Base-by-base conservation (phyloP, 2,797 vertebrate species). In the Prionace glauca region DNA sequence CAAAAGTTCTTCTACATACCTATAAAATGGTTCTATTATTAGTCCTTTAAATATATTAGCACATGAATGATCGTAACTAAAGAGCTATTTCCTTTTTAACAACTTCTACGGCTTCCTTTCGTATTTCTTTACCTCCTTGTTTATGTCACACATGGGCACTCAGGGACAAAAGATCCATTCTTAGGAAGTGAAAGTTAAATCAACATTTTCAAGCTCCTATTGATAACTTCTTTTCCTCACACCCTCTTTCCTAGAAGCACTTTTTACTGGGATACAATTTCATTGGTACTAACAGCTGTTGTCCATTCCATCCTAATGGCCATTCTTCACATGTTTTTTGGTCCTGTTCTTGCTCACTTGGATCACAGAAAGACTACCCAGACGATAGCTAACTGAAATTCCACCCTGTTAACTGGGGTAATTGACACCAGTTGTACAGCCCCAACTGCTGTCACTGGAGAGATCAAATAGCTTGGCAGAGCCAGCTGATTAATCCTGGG, bases 21-120 rank as follows among this genome's bases (percentile, higher is more conserved):
- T 69, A 0, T 22, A 41, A 92, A 92, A 92, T 92, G 20, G 90
- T 92, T 92, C 36, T 69, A 16, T 84, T 10, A 67, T 92, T 67
- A n/a, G 60, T 91, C n/a, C 29, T 11, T n/a, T 91, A 65, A 62
- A 67, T 22, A 20, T 92, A 92, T 92, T 69, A 41, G 65, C 90
- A 92, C 22, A 5, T 92, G n/a, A 41, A 69, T 92, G n/a, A 8
- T 20, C 18, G 60, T 67, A 7, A 92, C 60, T 41, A 3, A 26
- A 69, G 62, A 26, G 90, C n/a, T 67, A 91, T 36, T 67, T 60
- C 32, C 32, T 92, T 69, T 92, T 92, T 92, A 67, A 92, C 90
- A 67, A 69, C 8, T 67, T 69, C 62, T 24, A 41, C 11, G 20
- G 62, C 62, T 41, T 92, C 67, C 22, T 12, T 14, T 29, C n/a